These are phyloP conservation scores for Bombus waltoni DNA, from an alignment of 1,140 invertebrate species.

Conservation along the genomic window DNA sequence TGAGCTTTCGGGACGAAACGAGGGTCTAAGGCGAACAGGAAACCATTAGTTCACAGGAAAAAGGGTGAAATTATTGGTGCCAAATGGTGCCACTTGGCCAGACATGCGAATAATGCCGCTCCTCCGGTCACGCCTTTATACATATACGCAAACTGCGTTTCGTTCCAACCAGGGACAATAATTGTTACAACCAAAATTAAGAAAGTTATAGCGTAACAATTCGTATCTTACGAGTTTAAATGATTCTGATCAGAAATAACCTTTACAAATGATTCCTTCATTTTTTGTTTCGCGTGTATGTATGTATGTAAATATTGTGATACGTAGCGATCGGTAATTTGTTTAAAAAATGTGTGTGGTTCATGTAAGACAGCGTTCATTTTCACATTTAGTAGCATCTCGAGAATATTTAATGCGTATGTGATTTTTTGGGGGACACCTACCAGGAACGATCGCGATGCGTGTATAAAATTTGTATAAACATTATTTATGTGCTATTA, in stretches of 20 bases:
- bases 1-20: constrained; percentile 27
- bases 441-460: no score
- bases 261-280: background rate
- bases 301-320: no score
- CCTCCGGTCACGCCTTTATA: constrained; percentile 15
- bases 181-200: background rate
- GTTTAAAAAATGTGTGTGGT: no score
- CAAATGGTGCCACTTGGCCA: constrained; percentile 18
- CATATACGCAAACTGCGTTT: background rate
- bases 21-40: constrained; percentile 16
- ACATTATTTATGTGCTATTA: no score
- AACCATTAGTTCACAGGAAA: constrained; percentile 40
- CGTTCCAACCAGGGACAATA: background rate
- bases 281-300: no score
- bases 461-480: no score
- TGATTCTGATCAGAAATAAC: background rate
- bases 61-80: constrained; percentile 37
- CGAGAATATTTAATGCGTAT: no score
- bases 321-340: no score
- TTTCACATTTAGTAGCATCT: no score
- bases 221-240: background rate
- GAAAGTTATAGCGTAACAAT: background rate
- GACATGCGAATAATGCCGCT: constrained; percentile 27
- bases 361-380: no score
- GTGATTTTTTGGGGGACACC: no score